Evolutionary conservation across 1,140 invertebrate genomes (phyloP).

Genomic region (Branchinecta lindahli): DNA sequence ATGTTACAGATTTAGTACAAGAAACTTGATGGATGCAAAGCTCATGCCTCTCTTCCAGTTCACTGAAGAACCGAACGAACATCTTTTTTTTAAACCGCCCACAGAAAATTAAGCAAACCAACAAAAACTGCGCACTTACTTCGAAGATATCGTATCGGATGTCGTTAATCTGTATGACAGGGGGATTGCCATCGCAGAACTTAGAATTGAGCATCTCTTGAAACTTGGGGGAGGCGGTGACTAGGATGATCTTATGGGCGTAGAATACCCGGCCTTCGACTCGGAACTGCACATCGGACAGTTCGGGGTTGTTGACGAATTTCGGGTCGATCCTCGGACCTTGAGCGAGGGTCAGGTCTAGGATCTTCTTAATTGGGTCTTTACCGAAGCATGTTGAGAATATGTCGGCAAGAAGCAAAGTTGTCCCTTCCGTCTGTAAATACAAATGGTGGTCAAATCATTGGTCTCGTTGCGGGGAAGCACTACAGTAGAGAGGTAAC

Average conservation of each 20-base stretch:
- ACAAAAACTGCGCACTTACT: conserved; percentile 34
- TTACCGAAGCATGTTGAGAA: conserved; percentile 75
- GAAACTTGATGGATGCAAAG: too few relatives aligned
- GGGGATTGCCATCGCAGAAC: conserved; percentile 47
- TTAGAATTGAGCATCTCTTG: conserved; percentile 69
- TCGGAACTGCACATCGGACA: conserved; percentile 76
- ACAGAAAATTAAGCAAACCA: too few relatives aligned
- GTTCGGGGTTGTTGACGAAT: conserved; percentile 79
- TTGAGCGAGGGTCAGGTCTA: conserved; percentile 48
- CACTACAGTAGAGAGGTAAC: conserved; percentile 15
- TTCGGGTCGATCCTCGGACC: conserved; percentile 69
- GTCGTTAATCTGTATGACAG: conserved; percentile 79
- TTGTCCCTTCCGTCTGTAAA: conserved; percentile 68
- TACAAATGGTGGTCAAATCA: conserved; percentile 20
- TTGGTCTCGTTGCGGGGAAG: too few relatives aligned
- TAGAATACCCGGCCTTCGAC: conserved; percentile 83
- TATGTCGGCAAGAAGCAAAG: conserved; percentile 66
- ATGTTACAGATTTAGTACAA: too few relatives aligned
- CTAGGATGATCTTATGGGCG: conserved; percentile 80
- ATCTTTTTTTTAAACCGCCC: too few relatives aligned
- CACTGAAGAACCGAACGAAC: too few relatives aligned
- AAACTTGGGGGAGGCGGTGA: conserved; percentile 70
- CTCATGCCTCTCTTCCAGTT: too few relatives aligned
- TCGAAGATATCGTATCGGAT: conserved; percentile 81
- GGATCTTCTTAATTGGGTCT: conserved; percentile 61